Evolutionary conservation across 2,797 vertebrate genomes (phyloP), one percentile per base, ranked within the genome.

Genomic region (Lophotriccus pileatus): DNA sequence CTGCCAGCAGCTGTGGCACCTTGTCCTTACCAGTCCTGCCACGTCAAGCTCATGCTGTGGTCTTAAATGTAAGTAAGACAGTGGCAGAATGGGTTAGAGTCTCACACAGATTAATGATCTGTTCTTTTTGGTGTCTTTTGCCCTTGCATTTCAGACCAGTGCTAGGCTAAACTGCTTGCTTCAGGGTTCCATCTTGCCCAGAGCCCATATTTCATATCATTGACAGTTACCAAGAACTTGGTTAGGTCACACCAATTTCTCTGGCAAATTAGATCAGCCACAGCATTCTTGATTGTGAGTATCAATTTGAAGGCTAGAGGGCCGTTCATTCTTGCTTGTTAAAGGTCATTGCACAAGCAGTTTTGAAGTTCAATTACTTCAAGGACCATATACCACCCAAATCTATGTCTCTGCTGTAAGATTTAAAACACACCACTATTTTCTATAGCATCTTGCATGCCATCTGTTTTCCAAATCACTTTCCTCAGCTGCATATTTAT

Each of bases 381-480:
- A 62, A 80, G 82, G 79, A 22, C 79, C 73, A 52, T 87, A 83
- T 73, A 95, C 58, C 60, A 63, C 59, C 28, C 41, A 68, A 84
- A 91, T 82, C 32, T 36, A 15, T 74, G 50, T 25, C 49, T 80
- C 49, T 62, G 22, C 60, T 87, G 43, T 41, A 64, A 81, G 53
- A 66, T 79, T 90, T 77, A 63, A 91, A 89, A 93, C 78, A 41
- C 83, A 89, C 37, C 49, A 34, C 59, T 80, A 60, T 75, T 90
- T 89, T 90, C 77, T 78, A 37, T 37, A 92, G 63, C 88, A 89
- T 89, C 67, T 93, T 94, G 80, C 44, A 49, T 52, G 53, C 89
- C 93, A 96, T 97, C 95, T 97, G 97, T 86, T 97, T 95, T 94
- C 92, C 77, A 88, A 95, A 93, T 84, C 74, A 68, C 70, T 95